These are phyloP conservation scores for Ciconia boyciana DNA, from an alignment of 2,113 vertebrate genomes.

Conservation along the genomic window DNA sequence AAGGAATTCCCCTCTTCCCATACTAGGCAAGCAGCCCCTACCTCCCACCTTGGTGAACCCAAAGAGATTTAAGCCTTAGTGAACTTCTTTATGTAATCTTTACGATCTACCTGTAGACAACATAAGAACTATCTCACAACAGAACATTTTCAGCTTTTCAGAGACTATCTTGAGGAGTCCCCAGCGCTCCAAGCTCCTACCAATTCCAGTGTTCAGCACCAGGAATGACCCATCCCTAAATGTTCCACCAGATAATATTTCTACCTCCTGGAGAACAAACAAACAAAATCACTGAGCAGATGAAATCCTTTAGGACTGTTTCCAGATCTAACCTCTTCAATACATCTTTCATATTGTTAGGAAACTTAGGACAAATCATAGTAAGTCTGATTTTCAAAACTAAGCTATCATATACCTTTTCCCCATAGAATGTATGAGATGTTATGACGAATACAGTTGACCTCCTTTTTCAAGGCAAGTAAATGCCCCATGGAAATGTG, in stretches of 20 bases:
- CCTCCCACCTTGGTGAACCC: neutral
- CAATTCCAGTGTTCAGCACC: neutral
- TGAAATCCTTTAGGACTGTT: neutral
- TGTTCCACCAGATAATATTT: neutral
- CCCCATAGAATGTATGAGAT: neutral
- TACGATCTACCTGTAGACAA: neutral
- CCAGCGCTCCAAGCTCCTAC: neutral
- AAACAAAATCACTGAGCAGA: neutral
- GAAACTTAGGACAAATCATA: slow-evolving; percentile 31
- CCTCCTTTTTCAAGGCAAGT: slow-evolving; percentile 13
- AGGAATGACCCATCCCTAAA: neutral
- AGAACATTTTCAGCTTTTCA: neutral
- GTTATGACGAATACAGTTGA: slow-evolving; percentile 13
- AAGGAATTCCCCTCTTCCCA: neutral
- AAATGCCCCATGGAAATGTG: neutral
- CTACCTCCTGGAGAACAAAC: neutral
- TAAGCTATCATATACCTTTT: neutral
- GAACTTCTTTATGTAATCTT: neutral
- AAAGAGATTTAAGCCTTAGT: neutral
- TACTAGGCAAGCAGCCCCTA: neutral
- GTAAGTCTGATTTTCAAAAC: slow-evolving; percentile 32
- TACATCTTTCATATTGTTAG: neutral
- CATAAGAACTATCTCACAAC: neutral
- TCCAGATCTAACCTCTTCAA: slow-evolving; percentile 3
- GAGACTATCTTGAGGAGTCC: neutral